These are phyloP conservation scores for Chelonia mydas DNA, from an alignment of 2,797 vertebrate genomes.

Conservation along the genomic window DNA sequence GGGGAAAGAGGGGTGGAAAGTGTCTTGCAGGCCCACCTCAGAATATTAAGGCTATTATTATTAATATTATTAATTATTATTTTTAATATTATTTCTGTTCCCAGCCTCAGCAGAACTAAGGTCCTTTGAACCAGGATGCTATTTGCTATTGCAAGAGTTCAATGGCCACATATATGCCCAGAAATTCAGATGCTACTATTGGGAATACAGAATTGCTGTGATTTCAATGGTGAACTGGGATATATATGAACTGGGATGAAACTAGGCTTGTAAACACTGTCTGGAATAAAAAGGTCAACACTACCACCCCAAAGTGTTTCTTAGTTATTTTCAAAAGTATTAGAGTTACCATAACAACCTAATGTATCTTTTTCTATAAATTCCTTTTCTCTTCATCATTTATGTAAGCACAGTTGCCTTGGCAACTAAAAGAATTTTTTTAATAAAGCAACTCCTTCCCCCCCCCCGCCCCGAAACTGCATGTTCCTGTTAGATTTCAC, in stretches of 20 bases:
- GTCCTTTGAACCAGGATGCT: neutral
- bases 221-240: neutral
- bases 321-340: neutral
- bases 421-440: slow-evolving; percentile 50
- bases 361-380: neutral
- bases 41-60: neutral
- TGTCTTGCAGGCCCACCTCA: neutral
- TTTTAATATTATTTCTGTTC: neutral
- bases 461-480: neutral
- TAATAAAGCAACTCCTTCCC: slow-evolving; percentile 4
- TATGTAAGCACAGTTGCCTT: neutral
- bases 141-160: neutral
- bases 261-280: neutral
- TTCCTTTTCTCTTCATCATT: neutral
- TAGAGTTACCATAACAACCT: neutral
- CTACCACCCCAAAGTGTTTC: neutral
- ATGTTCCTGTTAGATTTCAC: neutral
- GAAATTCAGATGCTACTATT: neutral
- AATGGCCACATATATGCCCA: neutral
- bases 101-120: neutral
- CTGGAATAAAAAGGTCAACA: slow-evolving; percentile 8
- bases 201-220: neutral
- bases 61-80: too few relatives aligned
- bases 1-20: neutral
- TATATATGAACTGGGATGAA: neutral